phyloP scores from a whole-genome alignment of 1,140 invertebrate species.

The Ridgeia piscesae region DNA sequence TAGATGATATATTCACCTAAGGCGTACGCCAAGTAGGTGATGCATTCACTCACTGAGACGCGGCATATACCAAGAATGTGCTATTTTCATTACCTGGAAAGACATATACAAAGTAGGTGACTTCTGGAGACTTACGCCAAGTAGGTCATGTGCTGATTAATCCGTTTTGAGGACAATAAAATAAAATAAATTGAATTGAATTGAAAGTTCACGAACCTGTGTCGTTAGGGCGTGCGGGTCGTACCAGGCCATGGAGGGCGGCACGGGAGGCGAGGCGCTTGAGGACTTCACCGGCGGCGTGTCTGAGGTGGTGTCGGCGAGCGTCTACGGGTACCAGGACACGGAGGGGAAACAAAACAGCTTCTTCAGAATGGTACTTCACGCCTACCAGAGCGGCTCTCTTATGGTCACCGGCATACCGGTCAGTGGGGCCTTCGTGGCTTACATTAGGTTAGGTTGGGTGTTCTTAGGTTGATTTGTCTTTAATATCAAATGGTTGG shows the following conservation, averaged over 20 bases:
- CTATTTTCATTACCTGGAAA: too few relatives aligned
- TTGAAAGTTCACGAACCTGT: too few relatives aligned
- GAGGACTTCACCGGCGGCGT: conserved; percentile 68
- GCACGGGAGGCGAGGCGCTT: conserved; percentile 65
- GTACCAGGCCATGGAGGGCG: conserved; percentile 66
- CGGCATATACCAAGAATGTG: too few relatives aligned
- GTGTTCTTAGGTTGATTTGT: too few relatives aligned
- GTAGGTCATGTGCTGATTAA: too few relatives aligned
- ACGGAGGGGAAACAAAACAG: conserved; percentile 56
- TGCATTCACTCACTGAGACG: too few relatives aligned
- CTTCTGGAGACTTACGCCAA: too few relatives aligned
- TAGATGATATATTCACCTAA: background rate
- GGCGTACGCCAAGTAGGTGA: too few relatives aligned
- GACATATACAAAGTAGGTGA: too few relatives aligned
- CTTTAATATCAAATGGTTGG: too few relatives aligned
- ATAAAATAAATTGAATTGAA: background rate
- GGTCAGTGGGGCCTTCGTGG: background rate
- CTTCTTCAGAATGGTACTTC: conserved; percentile 50
- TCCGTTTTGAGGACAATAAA: too few relatives aligned
- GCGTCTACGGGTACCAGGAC: conserved; percentile 36
- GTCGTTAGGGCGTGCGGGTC: conserved; percentile 61
- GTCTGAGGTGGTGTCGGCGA: conserved; percentile 52
- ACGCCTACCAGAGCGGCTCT: background rate
- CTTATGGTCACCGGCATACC: background rate
- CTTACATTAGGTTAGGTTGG: too few relatives aligned